Evolutionary conservation across 2,888 invertebrate species (phyloP), one percentile per base, ranked within the genome.

Genomic region (Strigamia transsilvanica): DNA sequence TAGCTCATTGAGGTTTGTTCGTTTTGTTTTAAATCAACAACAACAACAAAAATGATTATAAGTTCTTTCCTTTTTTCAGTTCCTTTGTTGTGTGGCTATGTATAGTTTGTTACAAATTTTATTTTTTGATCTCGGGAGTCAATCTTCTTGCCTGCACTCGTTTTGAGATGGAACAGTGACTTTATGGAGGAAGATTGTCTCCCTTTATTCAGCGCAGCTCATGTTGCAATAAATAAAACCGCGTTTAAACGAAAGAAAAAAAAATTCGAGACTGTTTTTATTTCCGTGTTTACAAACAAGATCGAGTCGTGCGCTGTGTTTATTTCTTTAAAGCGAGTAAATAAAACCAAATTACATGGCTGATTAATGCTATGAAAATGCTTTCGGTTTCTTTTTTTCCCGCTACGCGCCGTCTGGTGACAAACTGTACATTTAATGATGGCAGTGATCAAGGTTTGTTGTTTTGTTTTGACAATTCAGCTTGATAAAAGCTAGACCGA

Each of bases 81-180:
- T 61, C 18, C 21, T n/a, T 23, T 9, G 18, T 18, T 78, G 77
- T 38, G 13, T 78, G 78, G 41, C 78, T 38, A 78, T 78, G 27
- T 46, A 32, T 78, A 27, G 78, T 78, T 38, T 78, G 32, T 78
- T 34, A 78, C n/a, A 78, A 32, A 78, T 78, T 78, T 78, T 78
- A 78, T 78, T 78, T 78, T 38, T 78, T 38, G 41, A 38, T 38
- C 41, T 80, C 41, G 42, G 80, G 46, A 80, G 27, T 23, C 46
- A 41, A 41, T 46, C 80, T 46, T 80, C 46, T 27, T 42, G 3
- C 21, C 41, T 80, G 42, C 80, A 80, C 80, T 80, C 80, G 46
- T 80, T 80, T 41, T 42, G 5, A 80, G 80, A 80, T 21, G 80
- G 80, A 80, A 80, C 46, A 80, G 80, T 80, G 80, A 80, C 27